phyloP scores from a whole-genome alignment of 2,888 invertebrate genomes.

The Andrena hattorfiana region DNA sequence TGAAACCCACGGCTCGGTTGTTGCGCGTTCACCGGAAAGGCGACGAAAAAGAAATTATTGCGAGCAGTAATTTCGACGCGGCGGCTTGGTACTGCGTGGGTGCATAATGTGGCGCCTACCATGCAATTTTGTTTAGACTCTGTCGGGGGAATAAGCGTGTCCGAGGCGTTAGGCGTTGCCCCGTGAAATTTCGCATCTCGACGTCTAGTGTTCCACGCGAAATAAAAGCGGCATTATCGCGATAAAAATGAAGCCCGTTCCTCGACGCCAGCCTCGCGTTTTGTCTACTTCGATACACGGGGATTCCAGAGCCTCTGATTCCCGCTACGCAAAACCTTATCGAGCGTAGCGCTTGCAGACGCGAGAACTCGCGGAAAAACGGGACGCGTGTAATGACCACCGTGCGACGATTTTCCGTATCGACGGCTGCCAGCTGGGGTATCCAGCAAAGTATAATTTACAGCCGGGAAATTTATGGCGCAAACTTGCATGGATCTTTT shows the following conservation, averaged over 20 bases:
- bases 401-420: conserved; percentile 34
- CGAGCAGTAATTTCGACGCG: conserved; percentile 51
- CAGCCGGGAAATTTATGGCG: not conserved
- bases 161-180: conserved; percentile 46
- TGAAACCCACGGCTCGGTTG: conserved; percentile 1
- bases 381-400: conserved; percentile 22
- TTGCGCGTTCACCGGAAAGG: conserved; percentile 32
- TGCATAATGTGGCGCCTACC: conserved; percentile 50
- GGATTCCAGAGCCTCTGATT: conserved; percentile 13
- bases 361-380: conserved; percentile 11
- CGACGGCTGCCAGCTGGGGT: not conserved
- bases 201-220: conserved; percentile 7
- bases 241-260: conserved; percentile 43
- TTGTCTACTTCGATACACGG: conserved; percentile 36
- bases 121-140: conserved; percentile 60
- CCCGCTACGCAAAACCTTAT: conserved; percentile 31
- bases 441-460: not conserved
- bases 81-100: conserved; percentile 54
- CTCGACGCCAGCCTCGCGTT: conserved; percentile 10
- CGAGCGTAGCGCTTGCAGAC: conserved; percentile 27
- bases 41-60: conserved; percentile 51
- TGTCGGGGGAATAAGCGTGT: conserved; percentile 45
- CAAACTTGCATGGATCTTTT: too few relatives aligned
- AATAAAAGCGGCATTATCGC: conserved; percentile 47
- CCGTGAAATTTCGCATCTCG: conserved; percentile 30